A percentile compares a stretch with the other conserved stretches of the same genome.
These are phyloP conservation scores for Rhagologus leucostigma DNA, from an alignment of 2,113 vertebrate species.

Conservation along the genomic window DNA sequence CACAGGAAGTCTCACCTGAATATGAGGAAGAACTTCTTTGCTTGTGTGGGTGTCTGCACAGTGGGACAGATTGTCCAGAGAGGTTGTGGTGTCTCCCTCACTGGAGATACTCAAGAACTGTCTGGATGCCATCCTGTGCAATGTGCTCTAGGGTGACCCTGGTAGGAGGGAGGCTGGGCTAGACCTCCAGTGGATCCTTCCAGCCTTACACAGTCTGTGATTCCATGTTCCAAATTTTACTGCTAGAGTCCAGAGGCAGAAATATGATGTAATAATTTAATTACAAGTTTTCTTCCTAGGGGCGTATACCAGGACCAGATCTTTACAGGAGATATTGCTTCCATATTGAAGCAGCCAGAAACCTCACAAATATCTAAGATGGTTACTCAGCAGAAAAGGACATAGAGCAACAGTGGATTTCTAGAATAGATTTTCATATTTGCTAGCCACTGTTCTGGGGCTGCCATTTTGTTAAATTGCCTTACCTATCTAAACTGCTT, in stretches of 20 bases:
- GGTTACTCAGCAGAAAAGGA: neutral
- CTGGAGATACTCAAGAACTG: neutral
- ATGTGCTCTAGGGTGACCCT: neutral
- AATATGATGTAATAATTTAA: neutral
- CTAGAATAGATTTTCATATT: neutral
- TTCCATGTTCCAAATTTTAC: neutral
- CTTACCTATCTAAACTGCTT: neutral
- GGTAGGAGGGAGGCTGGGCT: neutral
- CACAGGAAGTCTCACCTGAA: neutral
- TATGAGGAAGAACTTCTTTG: neutral
- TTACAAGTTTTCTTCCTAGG: neutral
- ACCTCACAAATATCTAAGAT: neutral
- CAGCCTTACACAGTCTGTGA: neutral
- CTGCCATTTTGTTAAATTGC: neutral
- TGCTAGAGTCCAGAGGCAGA: neutral
- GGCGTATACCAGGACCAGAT: neutral
- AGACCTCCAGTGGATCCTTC: neutral
- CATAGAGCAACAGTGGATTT: neutral
- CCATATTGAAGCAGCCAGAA: neutral
- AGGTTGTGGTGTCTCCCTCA: neutral
- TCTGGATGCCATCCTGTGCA: neutral
- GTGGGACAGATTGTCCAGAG: neutral
- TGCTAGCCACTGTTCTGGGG: neutral
- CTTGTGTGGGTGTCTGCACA: neutral
- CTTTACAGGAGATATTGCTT: neutral